Conservation (phyloP, 2,113 vertebrate species). For the Prunella himalayana region DNA sequence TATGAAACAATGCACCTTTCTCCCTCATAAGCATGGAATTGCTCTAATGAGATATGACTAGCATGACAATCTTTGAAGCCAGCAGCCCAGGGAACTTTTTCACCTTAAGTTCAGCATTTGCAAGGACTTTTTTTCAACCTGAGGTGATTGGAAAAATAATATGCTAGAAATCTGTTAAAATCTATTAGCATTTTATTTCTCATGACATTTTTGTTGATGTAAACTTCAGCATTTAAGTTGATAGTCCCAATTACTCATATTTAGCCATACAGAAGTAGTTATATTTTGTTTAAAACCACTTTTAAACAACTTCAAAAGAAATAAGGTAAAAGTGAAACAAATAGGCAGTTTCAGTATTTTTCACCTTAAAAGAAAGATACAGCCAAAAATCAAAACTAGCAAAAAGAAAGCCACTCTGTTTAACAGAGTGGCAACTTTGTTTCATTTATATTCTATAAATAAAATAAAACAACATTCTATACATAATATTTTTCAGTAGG, state of each 20-base stretch:
- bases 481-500: background rate
- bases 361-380: background rate
- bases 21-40: background rate
- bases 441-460: background rate
- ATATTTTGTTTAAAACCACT: background rate
- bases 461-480: background rate
- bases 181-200: background rate
- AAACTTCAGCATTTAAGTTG: background rate
- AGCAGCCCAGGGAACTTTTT: background rate
- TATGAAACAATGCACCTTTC: rapidly evolving
- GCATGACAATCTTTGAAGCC: background rate
- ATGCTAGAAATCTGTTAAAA: background rate
- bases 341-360: background rate
- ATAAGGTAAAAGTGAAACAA: background rate
- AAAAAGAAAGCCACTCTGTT: background rate
- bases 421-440: background rate
- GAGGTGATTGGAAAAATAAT: background rate
- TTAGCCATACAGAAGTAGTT: background rate
- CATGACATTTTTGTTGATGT: background rate
- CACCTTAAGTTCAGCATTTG: background rate
- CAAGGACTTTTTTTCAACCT: background rate
- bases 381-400: background rate
- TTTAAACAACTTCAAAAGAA: background rate
- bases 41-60: background rate
- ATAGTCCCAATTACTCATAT: background rate